Evolutionary conservation across 2,888 invertebrate species (phyloP).

Genomic region (Flexamia atlantica): DNA sequence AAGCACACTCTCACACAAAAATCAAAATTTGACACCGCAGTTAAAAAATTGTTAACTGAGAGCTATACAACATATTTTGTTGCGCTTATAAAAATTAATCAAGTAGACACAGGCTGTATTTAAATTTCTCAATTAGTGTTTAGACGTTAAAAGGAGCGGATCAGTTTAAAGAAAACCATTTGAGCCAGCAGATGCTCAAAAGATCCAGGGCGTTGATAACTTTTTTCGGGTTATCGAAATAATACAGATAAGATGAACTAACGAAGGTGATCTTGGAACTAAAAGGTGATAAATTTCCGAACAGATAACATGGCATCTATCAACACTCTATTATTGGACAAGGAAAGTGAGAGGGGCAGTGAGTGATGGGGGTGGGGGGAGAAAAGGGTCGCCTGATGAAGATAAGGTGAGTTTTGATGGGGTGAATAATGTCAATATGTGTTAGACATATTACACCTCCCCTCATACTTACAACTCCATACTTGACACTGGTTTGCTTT

Average conservation of each 20-base stretch:
- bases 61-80: no score
- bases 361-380: not conserved
- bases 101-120: no score
- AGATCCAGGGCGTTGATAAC: not conserved
- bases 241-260: constrained; percentile 14
- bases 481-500: not conserved
- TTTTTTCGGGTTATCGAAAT: not conserved
- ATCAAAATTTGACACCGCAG: no score
- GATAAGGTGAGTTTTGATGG: constrained; percentile 30
- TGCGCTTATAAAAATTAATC: no score
- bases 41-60: no score
- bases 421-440: constrained; percentile 31
- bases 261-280: constrained; percentile 37
- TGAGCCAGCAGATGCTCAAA: not conserved
- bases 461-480: not conserved
- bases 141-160: not conserved
- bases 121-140: no score
- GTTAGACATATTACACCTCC: not conserved
- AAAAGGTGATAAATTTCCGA: constrained; percentile 9
- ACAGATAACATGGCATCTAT: constrained; percentile 26
- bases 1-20: no score
- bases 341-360: not conserved
- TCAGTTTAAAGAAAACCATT: not conserved
- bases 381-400: constrained; percentile 7
- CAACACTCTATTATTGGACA: not conserved